These are phyloP conservation scores for Orthonychiurus folsomi DNA, from an alignment of 2,888 invertebrate genomes.

Conservation along the genomic window DNA sequence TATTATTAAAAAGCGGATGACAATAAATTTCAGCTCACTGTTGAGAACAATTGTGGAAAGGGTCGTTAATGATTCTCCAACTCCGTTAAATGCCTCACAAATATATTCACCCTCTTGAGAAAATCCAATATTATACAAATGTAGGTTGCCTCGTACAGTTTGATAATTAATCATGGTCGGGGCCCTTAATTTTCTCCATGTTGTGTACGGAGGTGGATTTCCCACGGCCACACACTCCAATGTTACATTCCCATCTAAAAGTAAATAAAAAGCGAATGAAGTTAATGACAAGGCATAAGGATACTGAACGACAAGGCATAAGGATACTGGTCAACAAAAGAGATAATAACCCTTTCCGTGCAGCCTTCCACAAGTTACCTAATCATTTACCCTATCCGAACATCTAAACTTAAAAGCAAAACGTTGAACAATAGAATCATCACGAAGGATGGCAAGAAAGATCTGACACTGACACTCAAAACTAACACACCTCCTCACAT, in stretches of 20 bases:
- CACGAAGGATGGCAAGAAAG: background rate
- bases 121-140: slow-evolving; percentile 53
- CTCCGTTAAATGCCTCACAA: slow-evolving; percentile 61
- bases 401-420: background rate
- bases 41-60: slow-evolving; percentile 45
- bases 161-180: slow-evolving; percentile 30
- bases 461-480: background rate
- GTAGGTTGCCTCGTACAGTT: slow-evolving; percentile 49
- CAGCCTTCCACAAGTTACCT: background rate
- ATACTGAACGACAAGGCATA: background rate
- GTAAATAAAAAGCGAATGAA: background rate
- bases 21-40: slow-evolving; percentile 42
- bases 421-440: background rate
- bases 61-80: slow-evolving; percentile 50
- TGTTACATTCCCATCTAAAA: slow-evolving; percentile 54
- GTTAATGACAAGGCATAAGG: background rate
- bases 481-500: background rate
- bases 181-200: slow-evolving; percentile 52
- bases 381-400: background rate
- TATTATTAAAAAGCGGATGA: too few species aligned
- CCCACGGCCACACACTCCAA: slow-evolving; percentile 63
- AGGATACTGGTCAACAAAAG: background rate
- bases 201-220: slow-evolving; percentile 57
- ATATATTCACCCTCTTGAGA: slow-evolving; percentile 68
- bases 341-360: background rate